Evolutionary conservation across 2,888 invertebrate genomes (phyloP).

Genomic region (Deroplatys truncata): DNA sequence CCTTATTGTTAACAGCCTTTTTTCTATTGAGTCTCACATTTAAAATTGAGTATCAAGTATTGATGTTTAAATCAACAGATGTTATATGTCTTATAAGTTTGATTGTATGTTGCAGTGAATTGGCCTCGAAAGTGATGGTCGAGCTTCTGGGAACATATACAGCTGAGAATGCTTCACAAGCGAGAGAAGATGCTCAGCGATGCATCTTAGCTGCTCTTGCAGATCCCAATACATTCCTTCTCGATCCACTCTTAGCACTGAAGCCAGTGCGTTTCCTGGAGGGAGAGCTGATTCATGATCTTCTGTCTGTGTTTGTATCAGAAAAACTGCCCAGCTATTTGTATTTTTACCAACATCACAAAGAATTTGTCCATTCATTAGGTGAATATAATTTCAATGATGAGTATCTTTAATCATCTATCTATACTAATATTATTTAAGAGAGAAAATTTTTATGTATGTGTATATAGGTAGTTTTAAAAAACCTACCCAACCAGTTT

Average conservation of each 20-base stretch:
- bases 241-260: conserved; percentile 88
- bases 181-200: conserved; percentile 92
- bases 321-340: conserved; percentile 90
- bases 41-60: no score
- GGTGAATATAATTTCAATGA: conserved; percentile 38
- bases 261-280: conserved; percentile 94
- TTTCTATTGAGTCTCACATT: no score
- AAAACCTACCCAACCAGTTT: no score
- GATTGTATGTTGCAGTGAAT: conserved; percentile 57
- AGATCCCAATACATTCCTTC: conserved; percentile 90
- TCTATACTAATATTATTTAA: no score
- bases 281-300: conserved; percentile 91
- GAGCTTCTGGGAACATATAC: conserved; percentile 95
- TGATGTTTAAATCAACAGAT: no score
- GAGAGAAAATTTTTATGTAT: no score
- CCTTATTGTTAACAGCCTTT: no score
- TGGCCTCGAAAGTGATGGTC: conserved; percentile 95
- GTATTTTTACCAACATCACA: conserved; percentile 87
- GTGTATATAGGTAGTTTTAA: no score
- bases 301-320: conserved; percentile 90
- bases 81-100: background rate
- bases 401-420: no score
- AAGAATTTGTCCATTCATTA: conserved; percentile 73
- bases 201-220: conserved; percentile 94
- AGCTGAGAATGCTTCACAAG: conserved; percentile 93